Evolutionary conservation across 1,140 invertebrate species (phyloP).

Genomic region (Pogonomyrmex barbatus): DNA sequence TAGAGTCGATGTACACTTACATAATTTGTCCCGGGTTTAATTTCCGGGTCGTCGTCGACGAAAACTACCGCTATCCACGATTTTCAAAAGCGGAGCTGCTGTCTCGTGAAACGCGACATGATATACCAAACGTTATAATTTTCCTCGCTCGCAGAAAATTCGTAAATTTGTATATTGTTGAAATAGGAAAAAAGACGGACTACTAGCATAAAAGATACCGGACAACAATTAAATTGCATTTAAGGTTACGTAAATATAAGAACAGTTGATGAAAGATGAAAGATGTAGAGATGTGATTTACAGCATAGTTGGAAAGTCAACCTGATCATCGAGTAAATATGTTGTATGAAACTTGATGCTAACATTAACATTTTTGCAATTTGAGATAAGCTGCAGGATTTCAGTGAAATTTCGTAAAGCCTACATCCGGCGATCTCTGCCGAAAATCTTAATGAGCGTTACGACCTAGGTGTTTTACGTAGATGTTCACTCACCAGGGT

Average conservation of each 20-base stretch:
- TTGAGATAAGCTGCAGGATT: background rate
- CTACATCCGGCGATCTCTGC: constrained; percentile 47
- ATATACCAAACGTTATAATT: background rate
- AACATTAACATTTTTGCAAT: constrained; percentile 10
- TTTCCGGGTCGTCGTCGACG: background rate
- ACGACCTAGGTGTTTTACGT: constrained; percentile 7
- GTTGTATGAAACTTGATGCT: constrained; percentile 27
- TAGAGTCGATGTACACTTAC: constrained; percentile 2
- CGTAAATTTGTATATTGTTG: background rate
- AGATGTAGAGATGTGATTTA: background rate
- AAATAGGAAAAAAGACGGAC: background rate
- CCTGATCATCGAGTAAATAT: constrained; percentile 22
- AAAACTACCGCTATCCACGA: background rate
- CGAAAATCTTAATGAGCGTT: constrained; percentile 27
- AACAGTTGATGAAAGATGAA: background rate
- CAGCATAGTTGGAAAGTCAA: background rate
- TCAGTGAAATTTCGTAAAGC: constrained; percentile 36
- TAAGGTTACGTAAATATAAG: background rate
- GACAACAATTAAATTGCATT: background rate
- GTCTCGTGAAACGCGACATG: background rate
- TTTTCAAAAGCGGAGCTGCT: background rate
- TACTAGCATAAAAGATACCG: background rate
- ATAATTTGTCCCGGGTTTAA: constrained; percentile 36
- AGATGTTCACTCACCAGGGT: constrained; percentile 60
- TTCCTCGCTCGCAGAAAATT: background rate